Conservation (phyloP, 2,888 invertebrate genomes). For the Pristionchus fissidentatus region DNA sequence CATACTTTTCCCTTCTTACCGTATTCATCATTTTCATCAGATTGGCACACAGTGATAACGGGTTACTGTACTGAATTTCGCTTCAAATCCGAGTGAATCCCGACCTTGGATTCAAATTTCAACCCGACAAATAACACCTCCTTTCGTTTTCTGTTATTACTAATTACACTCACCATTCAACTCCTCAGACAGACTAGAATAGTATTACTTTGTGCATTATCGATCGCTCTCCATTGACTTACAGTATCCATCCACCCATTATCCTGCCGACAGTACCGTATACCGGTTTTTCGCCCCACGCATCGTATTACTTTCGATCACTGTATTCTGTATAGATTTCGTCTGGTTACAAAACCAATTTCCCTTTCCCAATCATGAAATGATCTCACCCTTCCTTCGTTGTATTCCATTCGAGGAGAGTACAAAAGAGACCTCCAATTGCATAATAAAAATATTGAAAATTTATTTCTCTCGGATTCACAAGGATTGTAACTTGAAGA, state of each 20-base stretch:
- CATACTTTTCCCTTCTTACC: constrained; percentile 5
- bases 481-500: too few relatives aligned
- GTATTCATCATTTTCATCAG: constrained; percentile 21
- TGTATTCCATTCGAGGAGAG: constrained; percentile 41
- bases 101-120: not conserved
- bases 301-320: constrained; percentile 33
- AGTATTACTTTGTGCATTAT: constrained; percentile 16
- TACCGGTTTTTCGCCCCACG: not conserved
- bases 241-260: not conserved
- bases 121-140: not conserved
- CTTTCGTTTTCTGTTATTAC: not conserved
- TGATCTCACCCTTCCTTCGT: constrained; percentile 38
- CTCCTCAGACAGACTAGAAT: constrained; percentile 24
- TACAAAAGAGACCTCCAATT: constrained; percentile 41
- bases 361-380: constrained; percentile 27
- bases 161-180: constrained; percentile 30
- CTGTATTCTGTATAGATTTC: constrained; percentile 30
- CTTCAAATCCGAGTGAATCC: constrained; percentile 32
- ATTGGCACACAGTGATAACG: constrained; percentile 41
- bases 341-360: constrained; percentile 25
- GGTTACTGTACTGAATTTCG: constrained; percentile 8
- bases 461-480: too few relatives aligned
- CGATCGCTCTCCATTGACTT: not conserved
- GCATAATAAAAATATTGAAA: constrained; percentile 12
- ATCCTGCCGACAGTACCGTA: constrained; percentile 17